phyloP scores from a whole-genome alignment of 2,797 vertebrate species.

The Anas flavirostris region DNA sequence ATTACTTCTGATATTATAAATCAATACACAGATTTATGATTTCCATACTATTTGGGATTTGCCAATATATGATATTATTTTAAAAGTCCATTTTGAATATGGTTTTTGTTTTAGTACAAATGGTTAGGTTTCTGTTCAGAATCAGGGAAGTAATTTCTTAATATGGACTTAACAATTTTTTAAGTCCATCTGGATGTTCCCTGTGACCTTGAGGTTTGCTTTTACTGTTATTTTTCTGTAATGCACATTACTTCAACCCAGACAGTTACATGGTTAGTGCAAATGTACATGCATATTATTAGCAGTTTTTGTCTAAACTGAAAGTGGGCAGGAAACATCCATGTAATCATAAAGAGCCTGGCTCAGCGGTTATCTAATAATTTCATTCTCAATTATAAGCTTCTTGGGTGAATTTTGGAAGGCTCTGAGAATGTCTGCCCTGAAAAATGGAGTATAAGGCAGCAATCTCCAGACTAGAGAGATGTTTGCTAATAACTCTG shows the following conservation, averaged over 20 bases:
- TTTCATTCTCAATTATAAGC: neutral
- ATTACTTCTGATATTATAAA: neutral
- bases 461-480: neutral
- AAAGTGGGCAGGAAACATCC: neutral
- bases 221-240: neutral
- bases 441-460: neutral
- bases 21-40: neutral
- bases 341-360: neutral
- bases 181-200: neutral
- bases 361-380: neutral
- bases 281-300: neutral
- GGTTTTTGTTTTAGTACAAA: neutral
- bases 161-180: neutral
- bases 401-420: neutral
- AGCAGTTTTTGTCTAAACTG: neutral
- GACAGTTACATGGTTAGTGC: neutral
- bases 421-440: neutral
- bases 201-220: neutral
- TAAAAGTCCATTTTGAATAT: neutral
- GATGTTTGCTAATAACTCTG: neutral
- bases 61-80: neutral
- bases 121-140: neutral
- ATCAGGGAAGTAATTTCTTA: neutral
- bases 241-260: rapidly evolving
- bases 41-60: neutral